A percentile compares a stretch with the other conserved stretches of the same genome.
phyloP scores from a whole-genome alignment of 2,797 vertebrate species.

The Anas capensis region DNA sequence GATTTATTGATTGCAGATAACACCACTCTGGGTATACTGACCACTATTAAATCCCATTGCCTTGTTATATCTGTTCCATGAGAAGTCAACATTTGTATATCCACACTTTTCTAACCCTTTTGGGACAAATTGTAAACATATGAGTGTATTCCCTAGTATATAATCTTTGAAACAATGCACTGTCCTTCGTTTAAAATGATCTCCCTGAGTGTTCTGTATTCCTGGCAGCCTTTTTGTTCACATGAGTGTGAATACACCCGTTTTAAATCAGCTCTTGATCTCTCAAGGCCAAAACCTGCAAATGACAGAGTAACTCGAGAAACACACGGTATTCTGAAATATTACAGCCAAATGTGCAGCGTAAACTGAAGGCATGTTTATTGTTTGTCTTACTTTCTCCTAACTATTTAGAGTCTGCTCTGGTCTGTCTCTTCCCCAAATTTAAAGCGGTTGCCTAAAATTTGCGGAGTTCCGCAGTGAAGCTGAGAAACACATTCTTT shows the following conservation, averaged over 20 bases:
- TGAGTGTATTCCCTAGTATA: not conserved
- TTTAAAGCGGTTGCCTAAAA: constrained; percentile 21
- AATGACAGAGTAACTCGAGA: constrained; percentile 16
- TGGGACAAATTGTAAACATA: constrained; percentile 39
- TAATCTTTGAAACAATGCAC: constrained; percentile 18
- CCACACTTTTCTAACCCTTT: constrained; percentile 19
- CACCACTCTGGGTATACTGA: not conserved
- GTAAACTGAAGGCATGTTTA: constrained; percentile 40
- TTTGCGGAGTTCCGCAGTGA: not conserved
- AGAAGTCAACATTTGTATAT: not conserved
- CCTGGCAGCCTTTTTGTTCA: constrained; percentile 29
- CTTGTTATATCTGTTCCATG: not conserved
- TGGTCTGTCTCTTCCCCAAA: constrained; percentile 5
- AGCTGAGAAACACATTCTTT: not conserved
- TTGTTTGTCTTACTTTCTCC: constrained; percentile 44
- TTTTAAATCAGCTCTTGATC: constrained; percentile 56
- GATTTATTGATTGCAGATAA: constrained; percentile 27
- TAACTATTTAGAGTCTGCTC: not conserved
- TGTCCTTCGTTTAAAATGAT: constrained; percentile 38
- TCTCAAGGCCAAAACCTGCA: constrained; percentile 19
- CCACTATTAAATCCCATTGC: not conserved
- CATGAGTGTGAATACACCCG: not conserved
- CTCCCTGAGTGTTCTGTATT: constrained; percentile 12
- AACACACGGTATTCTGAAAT: constrained; percentile 3
- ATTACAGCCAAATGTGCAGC: constrained; percentile 43